These are phyloP conservation scores for Oreotrochilus melanogaster DNA, from an alignment of 2,113 vertebrate species.

Conservation along the genomic window DNA sequence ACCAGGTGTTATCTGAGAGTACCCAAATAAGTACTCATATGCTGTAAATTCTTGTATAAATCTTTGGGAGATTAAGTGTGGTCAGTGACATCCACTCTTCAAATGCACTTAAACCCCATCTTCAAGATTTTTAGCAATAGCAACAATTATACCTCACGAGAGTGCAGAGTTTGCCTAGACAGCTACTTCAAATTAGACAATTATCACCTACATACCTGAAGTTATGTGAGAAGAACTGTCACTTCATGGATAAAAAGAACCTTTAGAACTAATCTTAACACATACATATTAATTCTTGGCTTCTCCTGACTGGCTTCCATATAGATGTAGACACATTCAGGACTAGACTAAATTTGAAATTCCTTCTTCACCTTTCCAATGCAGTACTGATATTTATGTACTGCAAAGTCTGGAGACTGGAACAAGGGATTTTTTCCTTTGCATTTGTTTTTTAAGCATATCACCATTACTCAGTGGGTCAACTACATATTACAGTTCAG, in stretches of 20 bases:
- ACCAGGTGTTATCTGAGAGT: not conserved
- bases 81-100: not conserved
- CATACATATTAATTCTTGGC: not conserved
- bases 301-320: not conserved
- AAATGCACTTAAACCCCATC: not conserved
- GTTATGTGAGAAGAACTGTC: not conserved
- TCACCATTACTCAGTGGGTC: not conserved
- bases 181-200: not conserved
- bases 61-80: not conserved
- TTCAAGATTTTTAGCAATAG: not conserved
- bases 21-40: not conserved
- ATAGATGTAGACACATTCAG: not conserved
- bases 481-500: not conserved
- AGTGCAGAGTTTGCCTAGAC: not conserved
- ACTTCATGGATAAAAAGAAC: not conserved
- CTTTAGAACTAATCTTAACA: not conserved
- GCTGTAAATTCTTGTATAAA: not conserved
- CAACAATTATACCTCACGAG: not conserved
- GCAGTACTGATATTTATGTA: not conserved
- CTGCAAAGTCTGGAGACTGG: not conserved
- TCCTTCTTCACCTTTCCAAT: not conserved
- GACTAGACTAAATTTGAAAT: not conserved
- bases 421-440: not conserved
- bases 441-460: not conserved
- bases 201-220: not conserved